A percentile compares a stretch with the other conserved stretches of the same genome.
Evolutionary conservation across 2,797 vertebrate genomes (phyloP).

Genomic region (Sebastolobus alascanus): DNA sequence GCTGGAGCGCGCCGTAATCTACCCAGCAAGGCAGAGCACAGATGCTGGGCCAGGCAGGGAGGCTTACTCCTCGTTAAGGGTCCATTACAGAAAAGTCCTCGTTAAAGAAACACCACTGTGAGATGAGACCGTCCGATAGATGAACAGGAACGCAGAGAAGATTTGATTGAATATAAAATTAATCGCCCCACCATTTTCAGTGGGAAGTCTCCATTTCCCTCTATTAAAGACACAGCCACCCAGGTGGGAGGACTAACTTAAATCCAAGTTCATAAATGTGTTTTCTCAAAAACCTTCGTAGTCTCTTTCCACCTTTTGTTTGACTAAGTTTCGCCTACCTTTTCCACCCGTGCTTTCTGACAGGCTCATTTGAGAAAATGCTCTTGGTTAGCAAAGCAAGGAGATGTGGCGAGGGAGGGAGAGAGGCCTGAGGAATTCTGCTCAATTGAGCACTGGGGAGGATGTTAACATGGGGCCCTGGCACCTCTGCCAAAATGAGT

Average conservation of each 20-base stretch:
- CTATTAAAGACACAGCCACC: slow-evolving; percentile 37
- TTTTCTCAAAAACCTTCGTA: slow-evolving; percentile 21
- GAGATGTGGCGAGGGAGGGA: slow-evolving; percentile 31
- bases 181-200: slow-evolving; percentile 47
- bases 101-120: slow-evolving; percentile 80
- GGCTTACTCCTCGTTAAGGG: slow-evolving; percentile 82
- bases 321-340: slow-evolving; percentile 21
- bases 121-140: slow-evolving; percentile 59
- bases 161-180: slow-evolving; percentile 71
- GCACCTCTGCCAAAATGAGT: slow-evolving; percentile 76
- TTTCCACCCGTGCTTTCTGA: slow-evolving; percentile 39
- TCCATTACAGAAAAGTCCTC: slow-evolving; percentile 80
- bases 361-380: slow-evolving; percentile 58
- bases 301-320: slow-evolving; percentile 35
- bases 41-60: slow-evolving; percentile 82
- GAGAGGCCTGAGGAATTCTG: slow-evolving; percentile 62
- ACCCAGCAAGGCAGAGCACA: slow-evolving; percentile 82
- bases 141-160: slow-evolving; percentile 46
- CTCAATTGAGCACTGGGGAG: slow-evolving; percentile 65
- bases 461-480: slow-evolving; percentile 66
- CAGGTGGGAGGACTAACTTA: slow-evolving; percentile 27
- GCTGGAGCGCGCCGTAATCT: slow-evolving; percentile 75
- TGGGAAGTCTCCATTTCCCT: slow-evolving; percentile 53
- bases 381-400: slow-evolving; percentile 58
- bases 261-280: slow-evolving; percentile 17